Conservation (phyloP, 2,113 vertebrate species). For the Gymnarchus niloticus region DNA sequence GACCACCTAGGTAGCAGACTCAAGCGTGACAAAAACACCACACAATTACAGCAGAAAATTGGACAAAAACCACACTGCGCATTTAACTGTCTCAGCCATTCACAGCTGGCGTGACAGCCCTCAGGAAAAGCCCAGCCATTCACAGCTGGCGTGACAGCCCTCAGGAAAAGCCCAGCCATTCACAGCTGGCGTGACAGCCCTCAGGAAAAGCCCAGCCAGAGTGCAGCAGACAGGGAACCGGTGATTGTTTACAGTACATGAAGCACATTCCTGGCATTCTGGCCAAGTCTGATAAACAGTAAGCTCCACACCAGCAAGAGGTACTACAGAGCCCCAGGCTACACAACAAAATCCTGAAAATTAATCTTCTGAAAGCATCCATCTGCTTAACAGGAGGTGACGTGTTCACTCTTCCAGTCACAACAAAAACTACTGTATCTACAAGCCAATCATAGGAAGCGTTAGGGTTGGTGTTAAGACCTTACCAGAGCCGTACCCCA, state of each 20-base stretch:
- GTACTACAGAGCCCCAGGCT: neutral
- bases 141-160: neutral
- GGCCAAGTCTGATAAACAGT: too few species aligned
- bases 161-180: neutral
- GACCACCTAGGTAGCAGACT: neutral
- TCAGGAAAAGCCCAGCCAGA: neutral
- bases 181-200: neutral
- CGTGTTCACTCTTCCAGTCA: neutral
- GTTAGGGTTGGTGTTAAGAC: neutral
- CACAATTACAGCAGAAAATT: neutral
- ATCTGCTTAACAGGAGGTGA: neutral
- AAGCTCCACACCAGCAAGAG: neutral
- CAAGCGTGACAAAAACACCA: neutral
- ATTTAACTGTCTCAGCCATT: neutral
- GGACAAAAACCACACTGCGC: neutral
- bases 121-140: neutral
- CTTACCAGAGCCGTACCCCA: constrained; percentile 57
- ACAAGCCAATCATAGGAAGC: neutral
- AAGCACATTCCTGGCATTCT: constrained; percentile 8
- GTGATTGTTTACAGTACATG: constrained; percentile 11
- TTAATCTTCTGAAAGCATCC: neutral
- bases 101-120: neutral
- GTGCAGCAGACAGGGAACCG: neutral
- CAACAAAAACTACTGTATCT: neutral
- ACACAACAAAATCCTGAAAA: too few species aligned